A percentile compares a stretch with the other conserved stretches of the same genome.
Conservation (phyloP, 2,888 invertebrate species). For the Homarus gammarus region DNA sequence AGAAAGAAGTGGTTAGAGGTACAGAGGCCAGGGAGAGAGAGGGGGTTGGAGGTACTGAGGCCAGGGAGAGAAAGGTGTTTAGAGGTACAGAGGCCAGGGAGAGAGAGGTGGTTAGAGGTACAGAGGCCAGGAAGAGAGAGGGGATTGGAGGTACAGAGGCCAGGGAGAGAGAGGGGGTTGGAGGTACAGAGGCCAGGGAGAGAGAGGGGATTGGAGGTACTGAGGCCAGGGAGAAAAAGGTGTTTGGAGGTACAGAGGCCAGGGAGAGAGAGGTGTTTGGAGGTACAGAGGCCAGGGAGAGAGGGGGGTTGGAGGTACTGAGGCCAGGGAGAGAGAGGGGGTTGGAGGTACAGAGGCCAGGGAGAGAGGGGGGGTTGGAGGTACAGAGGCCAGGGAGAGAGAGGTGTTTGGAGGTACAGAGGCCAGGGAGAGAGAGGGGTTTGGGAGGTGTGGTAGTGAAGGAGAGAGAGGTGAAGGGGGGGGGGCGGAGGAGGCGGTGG, state of each 20-base stretch:
- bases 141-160: not conserved
- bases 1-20: no score
- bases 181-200: not conserved
- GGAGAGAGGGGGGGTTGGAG: not conserved
- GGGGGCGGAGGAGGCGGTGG: not conserved
- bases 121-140: not conserved
- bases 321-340: not conserved
- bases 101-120: not conserved
- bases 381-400: no score
- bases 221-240: slow-evolving; percentile 8
- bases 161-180: not conserved
- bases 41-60: not conserved
- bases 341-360: not conserved
- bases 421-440: not conserved
- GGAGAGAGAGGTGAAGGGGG: not conserved
- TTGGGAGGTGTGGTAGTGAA: not conserved
- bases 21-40: no score
- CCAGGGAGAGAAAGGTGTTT: no score
- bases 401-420: not conserved
- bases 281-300: not conserved
- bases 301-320: not conserved
- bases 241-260: no score
- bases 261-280: no score
- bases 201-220: not conserved
- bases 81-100: not conserved